These are phyloP conservation scores for Protomyctophum bolini DNA, from an alignment of 2,113 vertebrate species.

Conservation along the genomic window DNA sequence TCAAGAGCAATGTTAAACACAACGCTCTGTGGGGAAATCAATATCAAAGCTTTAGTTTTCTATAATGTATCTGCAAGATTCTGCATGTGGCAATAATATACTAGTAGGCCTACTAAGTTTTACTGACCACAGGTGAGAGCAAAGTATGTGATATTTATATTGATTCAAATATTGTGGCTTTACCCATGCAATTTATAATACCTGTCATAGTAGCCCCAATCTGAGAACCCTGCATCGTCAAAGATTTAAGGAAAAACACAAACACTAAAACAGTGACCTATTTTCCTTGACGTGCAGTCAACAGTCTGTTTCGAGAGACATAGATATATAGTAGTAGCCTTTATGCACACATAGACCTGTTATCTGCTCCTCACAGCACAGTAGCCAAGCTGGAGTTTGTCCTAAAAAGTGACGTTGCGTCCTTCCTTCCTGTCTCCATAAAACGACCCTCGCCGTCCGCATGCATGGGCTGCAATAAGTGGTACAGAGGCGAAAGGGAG, in stretches of 20 bases:
- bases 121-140: background rate
- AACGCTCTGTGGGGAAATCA: background rate
- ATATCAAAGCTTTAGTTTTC: background rate
- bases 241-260: background rate
- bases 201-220: background rate
- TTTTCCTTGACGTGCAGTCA: no score
- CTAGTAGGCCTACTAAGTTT: background rate
- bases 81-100: background rate
- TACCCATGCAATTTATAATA: no score
- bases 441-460: slow-evolving; percentile 57
- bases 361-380: background rate
- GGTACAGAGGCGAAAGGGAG: slow-evolving; percentile 41
- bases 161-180: background rate
- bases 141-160: background rate
- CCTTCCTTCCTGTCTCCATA: slow-evolving; percentile 70
- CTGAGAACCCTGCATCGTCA: background rate
- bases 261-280: no score
- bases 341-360: background rate
- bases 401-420: slow-evolving; percentile 73
- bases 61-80: no score
- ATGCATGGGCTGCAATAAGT: slow-evolving; percentile 41
- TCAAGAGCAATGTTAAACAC: slow-evolving; percentile 28
- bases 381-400: slow-evolving; percentile 8
- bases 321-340: background rate
- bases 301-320: no score